Percentiles rank a stretch among this genome's conserved stretches.
Conservation (phyloP, 2,888 invertebrate genomes). For the Spodoptera littoralis region DNA sequence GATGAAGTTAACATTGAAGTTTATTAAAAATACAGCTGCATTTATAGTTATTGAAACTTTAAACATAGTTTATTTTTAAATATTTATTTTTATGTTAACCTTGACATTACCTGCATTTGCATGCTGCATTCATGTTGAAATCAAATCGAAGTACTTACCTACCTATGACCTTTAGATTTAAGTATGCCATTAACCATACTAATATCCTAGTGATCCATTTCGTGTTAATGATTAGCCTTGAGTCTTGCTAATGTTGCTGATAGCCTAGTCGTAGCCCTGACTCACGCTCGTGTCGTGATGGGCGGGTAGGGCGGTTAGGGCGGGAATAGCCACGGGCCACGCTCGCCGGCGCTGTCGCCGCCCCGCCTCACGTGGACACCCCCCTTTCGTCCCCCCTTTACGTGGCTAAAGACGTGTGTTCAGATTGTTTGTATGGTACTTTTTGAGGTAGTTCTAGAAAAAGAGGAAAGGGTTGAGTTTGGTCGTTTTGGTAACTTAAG, state of each 20-base stretch:
- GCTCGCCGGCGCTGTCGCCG: slow-evolving; percentile 76
- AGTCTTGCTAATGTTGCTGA: slow-evolving; percentile 32
- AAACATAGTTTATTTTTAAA: slow-evolving; percentile 3
- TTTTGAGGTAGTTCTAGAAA: background rate
- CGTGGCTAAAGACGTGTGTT: slow-evolving; percentile 31
- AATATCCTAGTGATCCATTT: slow-evolving; percentile 3
- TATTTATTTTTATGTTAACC: background rate
- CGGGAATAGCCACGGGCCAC: slow-evolving; percentile 85
- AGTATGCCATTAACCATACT: background rate
- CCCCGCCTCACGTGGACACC: slow-evolving; percentile 73
- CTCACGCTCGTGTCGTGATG: slow-evolving; percentile 58
- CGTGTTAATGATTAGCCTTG: slow-evolving; percentile 26
- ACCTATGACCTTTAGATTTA: background rate
- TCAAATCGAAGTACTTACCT: slow-evolving; percentile 5
- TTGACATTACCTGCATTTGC: slow-evolving; percentile 17
- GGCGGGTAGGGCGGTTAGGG: slow-evolving; percentile 65
- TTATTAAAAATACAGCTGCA: too few relatives aligned
- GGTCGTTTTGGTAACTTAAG: too few relatives aligned
- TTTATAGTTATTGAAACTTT: background rate
- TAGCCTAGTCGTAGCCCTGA: slow-evolving; percentile 45
- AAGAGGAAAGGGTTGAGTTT: too few relatives aligned
- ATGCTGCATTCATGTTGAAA: background rate
- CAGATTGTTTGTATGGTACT: slow-evolving; percentile 30
- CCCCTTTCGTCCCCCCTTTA: slow-evolving; percentile 52
- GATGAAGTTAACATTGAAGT: too few relatives aligned